phyloP scores from a whole-genome alignment of 2,797 vertebrate species.

The Scolopax rusticola region DNA sequence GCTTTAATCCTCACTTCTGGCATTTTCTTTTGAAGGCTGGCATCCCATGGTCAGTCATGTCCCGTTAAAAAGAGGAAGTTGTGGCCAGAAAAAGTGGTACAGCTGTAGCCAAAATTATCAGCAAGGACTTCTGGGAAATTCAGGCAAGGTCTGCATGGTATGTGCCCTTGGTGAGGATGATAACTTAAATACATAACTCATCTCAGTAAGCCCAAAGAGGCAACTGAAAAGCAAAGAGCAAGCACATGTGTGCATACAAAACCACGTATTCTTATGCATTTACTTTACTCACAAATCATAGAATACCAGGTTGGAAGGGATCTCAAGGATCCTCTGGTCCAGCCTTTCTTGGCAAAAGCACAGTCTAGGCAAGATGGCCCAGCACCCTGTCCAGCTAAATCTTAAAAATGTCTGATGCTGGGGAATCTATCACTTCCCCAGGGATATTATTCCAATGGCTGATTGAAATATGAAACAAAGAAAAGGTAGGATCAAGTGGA shows the following conservation, averaged over 20 bases:
- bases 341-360: not conserved
- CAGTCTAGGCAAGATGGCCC: not conserved
- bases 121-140: not conserved
- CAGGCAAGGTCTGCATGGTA: not conserved
- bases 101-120: not conserved
- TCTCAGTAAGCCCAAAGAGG: not conserved
- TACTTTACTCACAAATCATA: not conserved
- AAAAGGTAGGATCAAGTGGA: not conserved
- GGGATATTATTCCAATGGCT: not conserved
- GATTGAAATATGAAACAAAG: not conserved
- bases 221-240: not conserved
- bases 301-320: not conserved
- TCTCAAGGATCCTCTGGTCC: not conserved
- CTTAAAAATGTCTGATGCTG: not conserved
- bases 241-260: not conserved
- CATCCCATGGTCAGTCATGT: not conserved
- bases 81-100: not conserved
- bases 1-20: not conserved
- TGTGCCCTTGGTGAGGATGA: not conserved
- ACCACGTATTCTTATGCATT: fast-evolving
- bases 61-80: not conserved
- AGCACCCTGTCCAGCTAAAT: not conserved
- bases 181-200: not conserved
- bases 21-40: not conserved
- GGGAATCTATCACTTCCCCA: not conserved